These are phyloP conservation scores for Heterohyrax brucei DNA, from an alignment of 2,797 vertebrate genomes.

Conservation along the genomic window DNA sequence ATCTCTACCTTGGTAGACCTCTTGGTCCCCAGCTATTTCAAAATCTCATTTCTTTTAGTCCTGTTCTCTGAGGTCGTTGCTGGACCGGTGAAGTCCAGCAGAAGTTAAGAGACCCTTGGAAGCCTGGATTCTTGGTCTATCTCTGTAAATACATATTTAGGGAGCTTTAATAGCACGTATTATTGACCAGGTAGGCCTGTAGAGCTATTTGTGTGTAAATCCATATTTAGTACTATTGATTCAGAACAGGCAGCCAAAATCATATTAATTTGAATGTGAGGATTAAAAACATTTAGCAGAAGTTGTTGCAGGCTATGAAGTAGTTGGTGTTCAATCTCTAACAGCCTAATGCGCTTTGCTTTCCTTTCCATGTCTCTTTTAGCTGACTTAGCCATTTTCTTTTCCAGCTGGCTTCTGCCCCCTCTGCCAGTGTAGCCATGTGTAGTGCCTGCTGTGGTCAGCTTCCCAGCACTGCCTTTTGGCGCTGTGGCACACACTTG, in stretches of 20 bases:
- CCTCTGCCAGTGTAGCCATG: not conserved
- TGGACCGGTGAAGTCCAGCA: not conserved
- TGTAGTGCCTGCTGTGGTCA: not conserved
- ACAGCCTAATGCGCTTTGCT: not conserved
- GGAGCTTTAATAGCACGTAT: constrained; percentile 63
- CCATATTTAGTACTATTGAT: constrained; percentile 77
- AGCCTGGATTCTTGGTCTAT: not conserved
- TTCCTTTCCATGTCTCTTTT: constrained; percentile 49
- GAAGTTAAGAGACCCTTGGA: not conserved
- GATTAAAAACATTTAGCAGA: constrained; percentile 88
- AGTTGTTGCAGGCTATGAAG: constrained; percentile 85
- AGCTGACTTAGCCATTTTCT: constrained; percentile 35
- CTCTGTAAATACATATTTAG: not conserved
- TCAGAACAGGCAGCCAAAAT: constrained; percentile 71
- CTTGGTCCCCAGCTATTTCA: not conserved
- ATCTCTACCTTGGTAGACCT: not conserved
- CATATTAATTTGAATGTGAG: constrained; percentile 80
- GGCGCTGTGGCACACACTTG: fast-evolving
- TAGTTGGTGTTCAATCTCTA: constrained; percentile 58
- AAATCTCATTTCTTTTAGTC: not conserved
- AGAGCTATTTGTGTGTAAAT: constrained; percentile 52
- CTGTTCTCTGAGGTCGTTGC: not conserved
- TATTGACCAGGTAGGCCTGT: not conserved
- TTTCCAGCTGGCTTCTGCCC: not conserved
- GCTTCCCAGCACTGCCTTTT: too few relatives aligned